Evolutionary conservation across 2,113 vertebrate genomes (phyloP).

Genomic region (Sorex araneus): DNA sequence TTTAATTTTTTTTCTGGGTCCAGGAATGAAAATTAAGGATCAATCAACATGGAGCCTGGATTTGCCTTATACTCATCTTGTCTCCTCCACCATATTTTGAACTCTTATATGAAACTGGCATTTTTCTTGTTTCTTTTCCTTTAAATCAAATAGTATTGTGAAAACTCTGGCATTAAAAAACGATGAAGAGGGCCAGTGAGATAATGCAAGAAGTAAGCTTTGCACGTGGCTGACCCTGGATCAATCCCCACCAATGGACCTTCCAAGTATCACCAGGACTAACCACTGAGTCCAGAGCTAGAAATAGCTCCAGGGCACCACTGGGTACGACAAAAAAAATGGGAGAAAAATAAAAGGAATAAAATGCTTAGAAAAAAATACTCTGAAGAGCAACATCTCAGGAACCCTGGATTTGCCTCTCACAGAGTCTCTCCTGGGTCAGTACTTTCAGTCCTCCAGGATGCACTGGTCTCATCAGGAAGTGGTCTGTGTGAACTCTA

Average conservation of each 20-base stretch:
- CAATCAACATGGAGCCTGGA: neutral
- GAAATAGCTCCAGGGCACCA: too few relatives aligned
- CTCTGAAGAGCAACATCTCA: slow-evolving; percentile 15
- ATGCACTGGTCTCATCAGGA: neutral
- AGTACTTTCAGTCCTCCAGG: neutral
- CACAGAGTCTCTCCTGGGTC: too few relatives aligned
- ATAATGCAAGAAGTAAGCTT: neutral
- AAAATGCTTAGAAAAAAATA: too few relatives aligned
- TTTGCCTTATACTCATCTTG: neutral
- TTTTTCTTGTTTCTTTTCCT: neutral
- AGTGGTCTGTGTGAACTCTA: neutral
- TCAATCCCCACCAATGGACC: too few relatives aligned
- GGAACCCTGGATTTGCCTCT: neutral
- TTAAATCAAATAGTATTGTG: slow-evolving; percentile 44
- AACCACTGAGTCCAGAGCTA: too few relatives aligned
- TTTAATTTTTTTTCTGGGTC: neutral
- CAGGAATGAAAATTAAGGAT: neutral
- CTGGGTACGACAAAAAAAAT: too few relatives aligned
- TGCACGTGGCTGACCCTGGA: too few relatives aligned
- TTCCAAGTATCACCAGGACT: too few relatives aligned
- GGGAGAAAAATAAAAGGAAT: too few relatives aligned
- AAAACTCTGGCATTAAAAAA: slow-evolving; percentile 15
- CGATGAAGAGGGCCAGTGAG: neutral
- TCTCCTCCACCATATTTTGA: neutral
- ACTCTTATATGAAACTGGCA: neutral